Evolutionary conservation across 2,797 vertebrate genomes (phyloP).

Genomic region (Onychomys leucogaster): DNA sequence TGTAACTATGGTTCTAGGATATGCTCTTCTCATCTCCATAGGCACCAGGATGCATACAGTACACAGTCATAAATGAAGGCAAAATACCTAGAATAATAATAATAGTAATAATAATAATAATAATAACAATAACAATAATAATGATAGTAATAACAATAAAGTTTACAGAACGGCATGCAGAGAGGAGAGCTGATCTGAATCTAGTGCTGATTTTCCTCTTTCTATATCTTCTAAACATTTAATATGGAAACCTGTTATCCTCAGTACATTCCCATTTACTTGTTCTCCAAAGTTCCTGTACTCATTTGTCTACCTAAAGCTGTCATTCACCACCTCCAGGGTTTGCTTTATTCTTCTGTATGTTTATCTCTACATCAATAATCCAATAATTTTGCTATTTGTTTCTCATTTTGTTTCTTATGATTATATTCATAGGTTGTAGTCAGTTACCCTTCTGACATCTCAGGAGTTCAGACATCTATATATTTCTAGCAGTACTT

Average conservation of each 20-base stretch:
- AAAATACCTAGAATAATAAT: background rate
- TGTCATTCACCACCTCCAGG: background rate
- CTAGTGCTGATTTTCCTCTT: background rate
- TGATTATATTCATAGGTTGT: background rate
- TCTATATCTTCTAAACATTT: background rate
- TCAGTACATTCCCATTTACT: background rate
- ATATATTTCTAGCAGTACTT: background rate
- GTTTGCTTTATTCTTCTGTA: background rate
- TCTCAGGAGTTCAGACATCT: background rate
- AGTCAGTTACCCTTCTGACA: background rate
- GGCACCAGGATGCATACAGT: background rate
- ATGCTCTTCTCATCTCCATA: background rate
- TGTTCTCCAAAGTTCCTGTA: background rate
- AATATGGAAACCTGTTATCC: background rate
- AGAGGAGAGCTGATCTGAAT: background rate
- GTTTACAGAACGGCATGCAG: background rate
- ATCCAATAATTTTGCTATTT: conserved; percentile 24
- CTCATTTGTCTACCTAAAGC: background rate
- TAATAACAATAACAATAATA: background rate
- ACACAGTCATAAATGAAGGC: background rate
- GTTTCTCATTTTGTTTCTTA: background rate
- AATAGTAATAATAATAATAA: background rate
- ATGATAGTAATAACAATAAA: too few species aligned
- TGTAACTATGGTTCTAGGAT: background rate
- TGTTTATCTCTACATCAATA: background rate